Percentiles rank a stretch among this genome's conserved stretches.
phyloP scores from a whole-genome alignment of 2,888 invertebrate species.

The Lucinisca nassula region DNA sequence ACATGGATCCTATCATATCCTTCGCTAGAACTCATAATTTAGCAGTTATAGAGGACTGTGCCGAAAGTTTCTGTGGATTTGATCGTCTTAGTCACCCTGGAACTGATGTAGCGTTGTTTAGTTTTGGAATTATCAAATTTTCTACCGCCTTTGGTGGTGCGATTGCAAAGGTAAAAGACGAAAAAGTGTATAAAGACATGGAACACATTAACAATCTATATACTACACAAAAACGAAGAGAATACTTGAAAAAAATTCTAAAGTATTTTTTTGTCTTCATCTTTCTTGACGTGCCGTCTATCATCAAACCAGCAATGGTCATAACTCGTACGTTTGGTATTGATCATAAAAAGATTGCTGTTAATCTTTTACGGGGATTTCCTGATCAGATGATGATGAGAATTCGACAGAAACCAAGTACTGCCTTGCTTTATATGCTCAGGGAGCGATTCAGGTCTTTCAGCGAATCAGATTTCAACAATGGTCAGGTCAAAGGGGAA shows the following conservation, averaged over 20 bases:
- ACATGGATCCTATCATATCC: constrained; percentile 83
- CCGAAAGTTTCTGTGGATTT: constrained; percentile 87
- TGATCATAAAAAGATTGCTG: constrained; percentile 83
- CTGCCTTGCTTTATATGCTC: constrained; percentile 85
- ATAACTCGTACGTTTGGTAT: constrained; percentile 72
- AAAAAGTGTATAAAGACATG: constrained; percentile 81
- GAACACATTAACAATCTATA: constrained; percentile 73
- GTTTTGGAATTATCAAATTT: constrained; percentile 88
- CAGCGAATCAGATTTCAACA: constrained; percentile 73
- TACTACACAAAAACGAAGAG: constrained; percentile 78
- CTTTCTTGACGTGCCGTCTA: constrained; percentile 79
- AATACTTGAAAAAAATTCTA: constrained; percentile 85
- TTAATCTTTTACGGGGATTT: constrained; percentile 86
- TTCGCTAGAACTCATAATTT: constrained; percentile 81
- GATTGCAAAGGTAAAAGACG: constrained; percentile 85
- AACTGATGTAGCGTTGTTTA: constrained; percentile 86
- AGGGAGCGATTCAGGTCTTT: constrained; percentile 77
- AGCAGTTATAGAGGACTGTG: constrained; percentile 87
- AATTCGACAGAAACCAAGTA: constrained; percentile 85
- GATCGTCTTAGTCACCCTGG: constrained; percentile 85
- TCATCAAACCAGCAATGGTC: constrained; percentile 78
- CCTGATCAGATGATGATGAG: constrained; percentile 81
- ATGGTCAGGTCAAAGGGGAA: constrained; percentile 83
- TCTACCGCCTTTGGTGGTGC: constrained; percentile 87
- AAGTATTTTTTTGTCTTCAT: constrained; percentile 84